Base-by-base conservation (phyloP, 2,797 vertebrate genomes). In the Cirrhinus mrigala region DNA sequence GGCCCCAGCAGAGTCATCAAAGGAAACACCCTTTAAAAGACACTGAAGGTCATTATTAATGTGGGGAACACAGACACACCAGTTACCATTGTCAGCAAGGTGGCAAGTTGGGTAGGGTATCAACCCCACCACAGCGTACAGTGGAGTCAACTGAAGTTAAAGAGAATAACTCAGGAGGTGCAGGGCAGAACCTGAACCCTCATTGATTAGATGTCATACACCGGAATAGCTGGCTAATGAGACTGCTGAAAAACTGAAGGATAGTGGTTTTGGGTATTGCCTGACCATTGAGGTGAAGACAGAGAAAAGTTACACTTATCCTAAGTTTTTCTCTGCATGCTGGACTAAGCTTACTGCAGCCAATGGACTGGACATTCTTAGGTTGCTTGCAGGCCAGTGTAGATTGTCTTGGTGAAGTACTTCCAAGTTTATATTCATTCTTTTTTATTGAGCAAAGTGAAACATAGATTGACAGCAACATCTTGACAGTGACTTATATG, bases 11-110 rank as follows among this genome's bases (percentile, higher is more conserved):
- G 15, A 56, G 14, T 6, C 6, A 5, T 22, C 9, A 50, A 24
- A 87, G 40, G 29, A 75, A 20, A 0, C 40, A 52, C 6, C 88
- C 62, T 6, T 22, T 86, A 24, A 81, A 66, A 66, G 62, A 84
- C 29, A 37, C 27, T 29, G 68, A 81, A n/a, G 81, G 85, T n/a
- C 86, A 83, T 18, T 83, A 87, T 46, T 79, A 76, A 0, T 83
- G 88, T 64, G 40, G 60, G 9, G 44, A 82, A 37, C 81, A 81
- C 1, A 64, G 88, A 14, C 86, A 87, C n/a, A 87, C 83, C 8
- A 89, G 81, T 40, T 20, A 37, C n/a, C 18, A n/a, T 9, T 88
- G 80, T 58, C 54, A 48, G 2, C 62, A 77, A 56, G 54, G 54
- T 7, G 10, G n/a, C 16, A 20, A 75, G 3, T 15, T 4, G 5